Percentiles rank a stretch among this genome's conserved stretches.
Evolutionary conservation across 2,113 vertebrate species (phyloP).

Genomic region (Pelobates fuscus): DNA sequence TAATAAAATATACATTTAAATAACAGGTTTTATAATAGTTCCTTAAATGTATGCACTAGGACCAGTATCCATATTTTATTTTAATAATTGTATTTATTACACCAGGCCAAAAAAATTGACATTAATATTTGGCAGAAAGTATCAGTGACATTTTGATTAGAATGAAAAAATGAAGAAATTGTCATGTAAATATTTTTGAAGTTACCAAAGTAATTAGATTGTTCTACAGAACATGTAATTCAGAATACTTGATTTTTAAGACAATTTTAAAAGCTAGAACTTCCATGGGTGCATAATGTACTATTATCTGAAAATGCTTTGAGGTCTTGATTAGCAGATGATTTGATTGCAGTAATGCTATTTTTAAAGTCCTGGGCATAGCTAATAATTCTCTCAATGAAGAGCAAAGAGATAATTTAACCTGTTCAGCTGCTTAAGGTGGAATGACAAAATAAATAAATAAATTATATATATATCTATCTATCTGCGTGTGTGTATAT

Average conservation of each 20-base stretch:
- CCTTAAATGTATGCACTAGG: too few relatives aligned
- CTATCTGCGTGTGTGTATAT: too few relatives aligned
- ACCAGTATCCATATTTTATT: too few relatives aligned
- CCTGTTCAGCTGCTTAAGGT: neutral
- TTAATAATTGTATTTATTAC: too few relatives aligned
- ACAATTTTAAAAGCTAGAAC: neutral
- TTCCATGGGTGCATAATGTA: constrained; percentile 10
- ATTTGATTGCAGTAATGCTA: constrained; percentile 37
- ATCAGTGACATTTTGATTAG: neutral
- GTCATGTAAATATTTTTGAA: neutral
- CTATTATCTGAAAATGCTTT: constrained; percentile 5
- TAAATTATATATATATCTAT: too few relatives aligned
- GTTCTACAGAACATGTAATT: neutral
- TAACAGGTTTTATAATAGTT: too few relatives aligned
- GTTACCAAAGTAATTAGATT: neutral
- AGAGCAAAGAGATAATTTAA: neutral
- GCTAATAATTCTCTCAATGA: constrained; percentile 31
- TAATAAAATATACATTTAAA: too few relatives aligned
- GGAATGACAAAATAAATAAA: too few relatives aligned
- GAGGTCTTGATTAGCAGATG: constrained; percentile 27
- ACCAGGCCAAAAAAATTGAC: too few relatives aligned
- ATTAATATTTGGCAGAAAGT: too few relatives aligned
- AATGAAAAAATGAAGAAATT: neutral
- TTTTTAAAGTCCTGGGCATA: constrained; percentile 32
- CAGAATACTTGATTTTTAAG: constrained; percentile 11